phyloP scores from a whole-genome alignment of 2,888 invertebrate species.

The Pristionchus mayeri region DNA sequence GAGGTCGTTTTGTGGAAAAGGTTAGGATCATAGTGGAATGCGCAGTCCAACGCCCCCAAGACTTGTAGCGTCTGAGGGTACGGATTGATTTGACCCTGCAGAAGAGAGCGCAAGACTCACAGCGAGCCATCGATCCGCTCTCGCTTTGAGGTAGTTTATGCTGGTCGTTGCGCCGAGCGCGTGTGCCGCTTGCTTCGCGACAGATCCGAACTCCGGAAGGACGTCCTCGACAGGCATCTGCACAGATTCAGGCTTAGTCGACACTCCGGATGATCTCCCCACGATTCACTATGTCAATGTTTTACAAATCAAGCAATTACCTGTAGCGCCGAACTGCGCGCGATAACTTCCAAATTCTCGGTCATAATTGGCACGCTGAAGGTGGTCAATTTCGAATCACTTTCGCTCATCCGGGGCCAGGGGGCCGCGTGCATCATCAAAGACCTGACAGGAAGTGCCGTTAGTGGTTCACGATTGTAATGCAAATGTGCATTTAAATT shows the following conservation, averaged over 20 bases:
- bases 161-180: not conserved
- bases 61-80: too few relatives aligned
- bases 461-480: too few relatives aligned
- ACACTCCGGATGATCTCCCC: not conserved
- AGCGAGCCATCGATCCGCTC: not conserved
- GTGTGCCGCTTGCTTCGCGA: not conserved
- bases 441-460: not conserved
- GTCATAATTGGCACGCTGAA: not conserved
- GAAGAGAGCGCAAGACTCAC: not conserved
- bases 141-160: not conserved
- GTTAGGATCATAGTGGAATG: too few relatives aligned
- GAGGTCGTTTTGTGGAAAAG: too few relatives aligned
- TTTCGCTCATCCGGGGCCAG: not conserved
- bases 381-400: not conserved
- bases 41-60: too few relatives aligned
- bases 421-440: not conserved
- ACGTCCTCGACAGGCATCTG: not conserved
- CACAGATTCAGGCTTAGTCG: not conserved
- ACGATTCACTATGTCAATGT: not conserved
- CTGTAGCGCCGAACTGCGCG: not conserved
- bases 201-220: not conserved
- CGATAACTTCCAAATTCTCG: not conserved
- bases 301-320: not conserved
- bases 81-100: too few relatives aligned
- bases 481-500: too few relatives aligned